Evolutionary conservation across 2,888 invertebrate species (phyloP).

Genomic region (Tinea semifulvella): DNA sequence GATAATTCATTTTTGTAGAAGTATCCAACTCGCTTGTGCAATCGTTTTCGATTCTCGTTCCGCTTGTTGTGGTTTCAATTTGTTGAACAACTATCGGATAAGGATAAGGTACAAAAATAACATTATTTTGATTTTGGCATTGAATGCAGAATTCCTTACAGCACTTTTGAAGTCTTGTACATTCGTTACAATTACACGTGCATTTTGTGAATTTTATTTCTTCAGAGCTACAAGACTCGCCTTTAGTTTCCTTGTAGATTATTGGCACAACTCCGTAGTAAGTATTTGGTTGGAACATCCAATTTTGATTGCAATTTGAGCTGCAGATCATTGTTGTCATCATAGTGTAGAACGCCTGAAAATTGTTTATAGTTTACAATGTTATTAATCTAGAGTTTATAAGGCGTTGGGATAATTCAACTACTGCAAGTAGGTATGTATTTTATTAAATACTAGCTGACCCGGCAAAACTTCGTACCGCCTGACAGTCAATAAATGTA

Average conservation of each 20-base stretch:
- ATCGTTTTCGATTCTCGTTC: too few relatives aligned
- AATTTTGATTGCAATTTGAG: background rate
- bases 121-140: background rate
- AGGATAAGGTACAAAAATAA: slow-evolving; percentile 21
- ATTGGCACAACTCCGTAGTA: background rate
- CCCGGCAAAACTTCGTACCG: too few relatives aligned
- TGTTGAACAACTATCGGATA: slow-evolving; percentile 18
- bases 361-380: too few relatives aligned
- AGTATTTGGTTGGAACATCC: background rate
- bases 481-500: too few relatives aligned
- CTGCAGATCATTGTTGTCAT: background rate
- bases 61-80: too few relatives aligned
- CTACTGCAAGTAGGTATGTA: too few relatives aligned
- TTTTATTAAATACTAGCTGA: too few relatives aligned
- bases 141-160: slow-evolving; percentile 15
- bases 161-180: slow-evolving; percentile 16
- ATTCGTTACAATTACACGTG: slow-evolving; percentile 18
- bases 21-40: too few relatives aligned
- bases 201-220: background rate
- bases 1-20: background rate
- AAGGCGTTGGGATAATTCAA: too few relatives aligned
- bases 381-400: too few relatives aligned
- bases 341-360: background rate
- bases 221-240: background rate
- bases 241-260: background rate